Evolutionary conservation across 2,888 invertebrate genomes (phyloP).

Genomic region (Lochmaea capreae): DNA sequence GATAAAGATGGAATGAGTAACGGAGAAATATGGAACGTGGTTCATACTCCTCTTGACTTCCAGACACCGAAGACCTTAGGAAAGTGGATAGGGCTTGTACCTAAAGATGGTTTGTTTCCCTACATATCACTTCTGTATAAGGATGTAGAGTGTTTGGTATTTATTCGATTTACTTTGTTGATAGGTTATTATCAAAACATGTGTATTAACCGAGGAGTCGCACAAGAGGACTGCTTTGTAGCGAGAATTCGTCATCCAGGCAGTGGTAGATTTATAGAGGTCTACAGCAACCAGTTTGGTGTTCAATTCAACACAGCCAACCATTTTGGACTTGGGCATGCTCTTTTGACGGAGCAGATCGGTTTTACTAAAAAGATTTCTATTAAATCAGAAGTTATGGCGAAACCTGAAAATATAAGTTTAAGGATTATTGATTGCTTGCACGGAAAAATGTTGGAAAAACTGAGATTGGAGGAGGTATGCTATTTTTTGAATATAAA

Average conservation of each 20-base stretch:
- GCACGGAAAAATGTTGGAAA: slow-evolving; percentile 2
- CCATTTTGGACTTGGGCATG: slow-evolving; percentile 54
- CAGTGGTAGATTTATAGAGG: slow-evolving; percentile 81
- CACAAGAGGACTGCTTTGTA: slow-evolving; percentile 72
- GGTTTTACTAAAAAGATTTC: not conserved
- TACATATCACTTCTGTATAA: not conserved
- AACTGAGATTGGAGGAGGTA: not conserved
- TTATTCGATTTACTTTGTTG: not conserved
- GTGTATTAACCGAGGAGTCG: slow-evolving; percentile 74
- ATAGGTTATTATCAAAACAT: slow-evolving; percentile 81
- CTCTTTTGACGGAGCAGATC: slow-evolving; percentile 46
- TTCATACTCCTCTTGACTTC: slow-evolving; percentile 79
- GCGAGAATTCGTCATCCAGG: slow-evolving; percentile 75
- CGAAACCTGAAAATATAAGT: not conserved
- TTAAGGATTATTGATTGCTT: slow-evolving; percentile 1
- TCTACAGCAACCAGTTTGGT: slow-evolving; percentile 88
- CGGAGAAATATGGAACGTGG: slow-evolving; percentile 78
- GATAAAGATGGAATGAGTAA: slow-evolving; percentile 75
- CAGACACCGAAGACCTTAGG: slow-evolving; percentile 74
- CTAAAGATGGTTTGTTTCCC: slow-evolving; percentile 67
- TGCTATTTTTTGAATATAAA: not conserved
- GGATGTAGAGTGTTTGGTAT: too few relatives aligned
- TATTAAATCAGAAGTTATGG: not conserved
- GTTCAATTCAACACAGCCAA: slow-evolving; percentile 89
- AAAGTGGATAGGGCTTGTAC: slow-evolving; percentile 73